A percentile compares a stretch with the other conserved stretches of the same genome.
These are phyloP conservation scores for Chionomys nivalis DNA, from an alignment of 2,113 vertebrate genomes.

Conservation along the genomic window DNA sequence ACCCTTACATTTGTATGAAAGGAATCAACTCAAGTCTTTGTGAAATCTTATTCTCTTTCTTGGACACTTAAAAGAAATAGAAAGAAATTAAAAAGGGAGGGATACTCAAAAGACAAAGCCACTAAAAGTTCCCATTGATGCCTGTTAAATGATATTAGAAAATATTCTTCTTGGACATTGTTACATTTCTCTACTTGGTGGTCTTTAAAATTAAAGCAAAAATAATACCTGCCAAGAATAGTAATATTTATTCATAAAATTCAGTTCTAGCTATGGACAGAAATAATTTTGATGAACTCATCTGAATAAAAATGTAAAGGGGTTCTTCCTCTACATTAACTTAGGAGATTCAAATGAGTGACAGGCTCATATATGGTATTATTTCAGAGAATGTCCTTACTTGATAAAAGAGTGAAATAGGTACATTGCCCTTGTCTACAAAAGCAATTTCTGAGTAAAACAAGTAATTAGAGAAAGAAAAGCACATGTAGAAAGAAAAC, in stretches of 20 bases:
- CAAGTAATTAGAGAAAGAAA: not conserved
- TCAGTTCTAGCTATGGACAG: not conserved
- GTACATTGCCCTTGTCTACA: constrained; percentile 1
- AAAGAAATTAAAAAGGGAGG: constrained; percentile 37
- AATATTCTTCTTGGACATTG: constrained; percentile 29
- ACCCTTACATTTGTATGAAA: constrained; percentile 40
- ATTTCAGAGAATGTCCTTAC: not conserved
- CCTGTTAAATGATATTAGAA: constrained; percentile 40
- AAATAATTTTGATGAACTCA: constrained; percentile 24
- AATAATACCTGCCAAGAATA: not conserved
- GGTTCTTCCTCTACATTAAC: not conserved
- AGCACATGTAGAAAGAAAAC: not conserved
- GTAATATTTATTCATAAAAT: not conserved
- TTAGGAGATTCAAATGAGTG: not conserved
- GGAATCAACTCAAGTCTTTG: not conserved
- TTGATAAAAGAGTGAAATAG: not conserved
- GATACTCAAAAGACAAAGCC: constrained; percentile 9
- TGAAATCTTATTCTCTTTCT: not conserved
- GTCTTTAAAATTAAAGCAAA: constrained; percentile 52
- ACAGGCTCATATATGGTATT: not conserved
- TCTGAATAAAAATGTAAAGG: not conserved
- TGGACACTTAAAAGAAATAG: not conserved
- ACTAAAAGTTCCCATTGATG: not conserved
- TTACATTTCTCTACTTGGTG: not conserved
- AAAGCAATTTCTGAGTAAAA: not conserved